A percentile compares a stretch with the other conserved stretches of the same genome.
Evolutionary conservation across 1,140 invertebrate genomes (phyloP).

Genomic region (Drosophila tristis): DNA sequence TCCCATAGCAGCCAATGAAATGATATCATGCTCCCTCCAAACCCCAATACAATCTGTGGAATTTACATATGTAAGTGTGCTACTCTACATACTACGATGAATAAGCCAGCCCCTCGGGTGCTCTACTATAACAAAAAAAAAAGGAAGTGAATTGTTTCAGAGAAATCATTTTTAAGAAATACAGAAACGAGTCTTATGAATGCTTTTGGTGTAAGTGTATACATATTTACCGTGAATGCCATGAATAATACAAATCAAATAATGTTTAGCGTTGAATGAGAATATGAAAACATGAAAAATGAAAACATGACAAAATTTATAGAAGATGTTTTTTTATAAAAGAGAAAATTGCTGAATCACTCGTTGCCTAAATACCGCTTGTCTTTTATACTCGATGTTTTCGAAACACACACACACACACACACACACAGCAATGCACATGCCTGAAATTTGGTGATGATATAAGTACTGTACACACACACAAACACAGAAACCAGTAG

Average conservation of each 20-base stretch:
- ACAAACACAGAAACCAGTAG: background rate
- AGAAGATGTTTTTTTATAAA: conserved; percentile 78
- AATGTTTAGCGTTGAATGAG: conserved; percentile 68
- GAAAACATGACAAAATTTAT: conserved; percentile 60
- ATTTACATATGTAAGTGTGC: conserved; percentile 41
- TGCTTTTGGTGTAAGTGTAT: conserved; percentile 81
- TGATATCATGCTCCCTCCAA: conserved; percentile 47
- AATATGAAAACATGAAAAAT: conserved; percentile 27
- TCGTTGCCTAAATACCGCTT: conserved; percentile 84
- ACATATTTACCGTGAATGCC: conserved; percentile 49
- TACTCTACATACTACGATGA: background rate
- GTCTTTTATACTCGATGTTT: conserved; percentile 84
- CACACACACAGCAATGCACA: conserved; percentile 29
- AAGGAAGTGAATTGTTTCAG: conserved; percentile 29
- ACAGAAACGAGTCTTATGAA: conserved; percentile 84
- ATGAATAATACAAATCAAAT: conserved; percentile 47
- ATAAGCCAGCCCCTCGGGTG: conserved; percentile 8
- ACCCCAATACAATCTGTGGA: conserved; percentile 43
- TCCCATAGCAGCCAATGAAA: conserved; percentile 31
- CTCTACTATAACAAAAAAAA: conserved; percentile 20
- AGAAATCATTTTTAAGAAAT: conserved; percentile 40
- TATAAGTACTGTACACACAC: too few relatives aligned
- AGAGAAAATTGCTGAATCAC: conserved; percentile 83
- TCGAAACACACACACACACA: conserved; percentile 66
- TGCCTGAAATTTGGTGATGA: conserved; percentile 36